Evolutionary conservation across 2,888 invertebrate species (phyloP).

Genomic region (Amiota minor): DNA sequence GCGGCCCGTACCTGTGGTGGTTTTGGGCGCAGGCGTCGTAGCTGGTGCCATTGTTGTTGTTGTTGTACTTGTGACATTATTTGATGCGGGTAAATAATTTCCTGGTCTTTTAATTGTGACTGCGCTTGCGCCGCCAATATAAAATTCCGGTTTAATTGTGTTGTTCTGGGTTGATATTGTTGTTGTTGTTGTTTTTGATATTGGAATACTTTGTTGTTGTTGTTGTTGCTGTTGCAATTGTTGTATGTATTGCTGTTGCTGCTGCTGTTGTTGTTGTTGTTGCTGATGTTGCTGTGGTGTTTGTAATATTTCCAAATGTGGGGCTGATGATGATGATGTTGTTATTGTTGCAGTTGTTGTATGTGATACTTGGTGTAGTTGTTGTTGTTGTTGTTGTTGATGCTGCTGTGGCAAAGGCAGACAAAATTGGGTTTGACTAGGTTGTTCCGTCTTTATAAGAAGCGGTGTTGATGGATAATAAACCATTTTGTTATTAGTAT

Average conservation of each 20-base stretch:
- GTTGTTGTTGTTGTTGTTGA: constrained; percentile 11
- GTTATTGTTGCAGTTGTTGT: constrained; percentile 49
- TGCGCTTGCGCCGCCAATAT: constrained; percentile 40
- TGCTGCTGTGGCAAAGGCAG: constrained; percentile 48
- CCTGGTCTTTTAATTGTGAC: constrained; percentile 40
- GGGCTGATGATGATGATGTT: constrained; percentile 2
- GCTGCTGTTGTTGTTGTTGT: constrained; percentile 60
- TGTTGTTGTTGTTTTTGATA: constrained; percentile 51
- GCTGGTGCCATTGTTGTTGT: constrained; percentile 31
- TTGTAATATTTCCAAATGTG: constrained; percentile 56
- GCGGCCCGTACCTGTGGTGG: neutral
- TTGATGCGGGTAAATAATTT: neutral
- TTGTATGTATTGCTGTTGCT: constrained; percentile 51
- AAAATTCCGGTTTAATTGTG: constrained; percentile 41
- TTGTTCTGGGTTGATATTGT: constrained; percentile 31
- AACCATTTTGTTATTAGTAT: constrained; percentile 70
- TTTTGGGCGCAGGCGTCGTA: constrained; percentile 27
- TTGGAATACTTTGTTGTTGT: constrained; percentile 40
- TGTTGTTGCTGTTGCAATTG: constrained; percentile 42
- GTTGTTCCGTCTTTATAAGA: constrained; percentile 72
- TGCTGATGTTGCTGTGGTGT: constrained; percentile 58
- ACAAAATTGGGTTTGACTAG: constrained; percentile 69
- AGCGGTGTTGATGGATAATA: constrained; percentile 72
- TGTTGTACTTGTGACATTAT: constrained; percentile 45
- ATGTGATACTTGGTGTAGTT: constrained; percentile 28